phyloP scores from a whole-genome alignment of 2,888 invertebrate species.

The Sphaerophoria rueppellii region DNA sequence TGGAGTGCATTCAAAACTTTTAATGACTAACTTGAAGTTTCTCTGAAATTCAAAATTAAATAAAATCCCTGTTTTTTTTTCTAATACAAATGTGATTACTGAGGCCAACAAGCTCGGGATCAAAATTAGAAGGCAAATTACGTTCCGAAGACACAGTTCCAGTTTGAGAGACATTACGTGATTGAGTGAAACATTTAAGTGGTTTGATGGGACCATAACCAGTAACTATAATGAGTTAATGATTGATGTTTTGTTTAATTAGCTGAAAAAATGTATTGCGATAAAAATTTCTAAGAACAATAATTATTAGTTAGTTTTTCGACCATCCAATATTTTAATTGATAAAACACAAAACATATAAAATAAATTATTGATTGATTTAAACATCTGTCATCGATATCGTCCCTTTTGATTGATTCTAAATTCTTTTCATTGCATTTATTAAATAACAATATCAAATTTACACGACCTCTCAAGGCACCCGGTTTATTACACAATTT shows the following conservation, averaged over 20 bases:
- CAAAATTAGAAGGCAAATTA: too few relatives aligned
- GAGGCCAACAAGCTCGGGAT: background rate
- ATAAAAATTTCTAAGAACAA: too few relatives aligned
- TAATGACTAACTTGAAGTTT: background rate
- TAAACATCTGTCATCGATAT: too few relatives aligned
- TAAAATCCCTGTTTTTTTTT: background rate
- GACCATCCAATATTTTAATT: too few relatives aligned
- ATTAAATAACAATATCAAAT: background rate
- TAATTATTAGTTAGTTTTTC: too few relatives aligned
- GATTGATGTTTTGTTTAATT: background rate
- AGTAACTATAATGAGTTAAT: background rate
- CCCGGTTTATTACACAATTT: constrained; percentile 19
- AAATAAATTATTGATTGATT: too few relatives aligned
- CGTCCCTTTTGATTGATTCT: background rate
- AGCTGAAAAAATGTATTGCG: too few relatives aligned
- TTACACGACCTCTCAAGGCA: background rate
- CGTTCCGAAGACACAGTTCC: too few relatives aligned
- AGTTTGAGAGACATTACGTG: too few relatives aligned
- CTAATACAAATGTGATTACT: background rate
- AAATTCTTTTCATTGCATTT: background rate
- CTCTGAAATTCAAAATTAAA: background rate
- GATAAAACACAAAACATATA: too few relatives aligned
- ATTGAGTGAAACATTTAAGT: background rate
- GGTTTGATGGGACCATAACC: background rate
- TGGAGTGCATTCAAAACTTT: background rate